Evolutionary conservation across 2,113 vertebrate species (phyloP).

Genomic region (Heterocephalus glaber): DNA sequence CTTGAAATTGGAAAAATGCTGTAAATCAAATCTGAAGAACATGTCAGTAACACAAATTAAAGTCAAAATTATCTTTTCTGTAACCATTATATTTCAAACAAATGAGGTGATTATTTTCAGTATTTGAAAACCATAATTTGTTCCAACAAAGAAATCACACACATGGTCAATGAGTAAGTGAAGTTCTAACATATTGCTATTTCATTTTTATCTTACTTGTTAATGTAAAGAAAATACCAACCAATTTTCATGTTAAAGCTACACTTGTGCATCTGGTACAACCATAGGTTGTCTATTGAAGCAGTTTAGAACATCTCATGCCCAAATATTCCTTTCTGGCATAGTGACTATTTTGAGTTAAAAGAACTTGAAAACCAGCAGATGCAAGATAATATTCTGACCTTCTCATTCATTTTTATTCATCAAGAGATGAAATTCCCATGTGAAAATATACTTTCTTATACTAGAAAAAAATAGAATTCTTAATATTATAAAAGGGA

Average conservation of each 20-base stretch:
- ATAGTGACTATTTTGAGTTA: background rate
- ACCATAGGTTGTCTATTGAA: background rate
- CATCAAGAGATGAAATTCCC: background rate
- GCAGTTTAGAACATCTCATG: background rate
- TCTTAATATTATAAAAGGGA: background rate
- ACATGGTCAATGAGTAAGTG: background rate
- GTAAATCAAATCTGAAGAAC: background rate
- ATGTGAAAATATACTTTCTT: background rate
- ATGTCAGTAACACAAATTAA: background rate
- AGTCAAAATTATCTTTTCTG: background rate
- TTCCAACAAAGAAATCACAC: conserved; percentile 8
- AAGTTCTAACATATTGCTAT: background rate
- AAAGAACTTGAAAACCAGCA: background rate
- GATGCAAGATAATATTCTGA: background rate
- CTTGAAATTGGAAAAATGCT: background rate
- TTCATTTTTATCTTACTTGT: conserved; percentile 8
- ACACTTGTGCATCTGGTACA: background rate
- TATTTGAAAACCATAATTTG: conserved; percentile 11
- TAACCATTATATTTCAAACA: background rate
- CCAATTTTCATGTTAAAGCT: background rate
- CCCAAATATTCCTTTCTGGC: background rate
- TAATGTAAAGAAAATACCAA: conserved; percentile 25
- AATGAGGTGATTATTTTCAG: background rate
- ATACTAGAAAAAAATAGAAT: background rate
- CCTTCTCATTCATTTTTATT: background rate